Percentiles rank a stretch among this genome's conserved stretches.
phyloP scores from a whole-genome alignment of 37 sponge, comb jelly and placozoan genomes.

The Hormiphora californensis region DNA sequence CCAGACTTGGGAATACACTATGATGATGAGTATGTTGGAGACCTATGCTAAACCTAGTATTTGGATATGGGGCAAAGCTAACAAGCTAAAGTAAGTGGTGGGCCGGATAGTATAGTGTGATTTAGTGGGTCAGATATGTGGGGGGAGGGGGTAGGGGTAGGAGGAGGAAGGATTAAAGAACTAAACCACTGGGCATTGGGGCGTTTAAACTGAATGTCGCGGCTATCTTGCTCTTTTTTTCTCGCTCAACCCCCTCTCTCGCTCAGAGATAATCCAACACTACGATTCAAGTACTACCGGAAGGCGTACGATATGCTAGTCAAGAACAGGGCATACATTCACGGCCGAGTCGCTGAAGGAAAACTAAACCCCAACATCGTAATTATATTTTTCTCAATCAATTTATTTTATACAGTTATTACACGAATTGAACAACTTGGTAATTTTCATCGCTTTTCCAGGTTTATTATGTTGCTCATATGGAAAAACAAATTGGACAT shows the following conservation, averaged over 20 bases:
- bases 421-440: no score
- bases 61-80: constrained; percentile 28
- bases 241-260: no score
- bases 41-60: neutral
- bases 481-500: constrained; percentile 1
- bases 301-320: neutral
- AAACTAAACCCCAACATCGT: neutral
- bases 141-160: no score
- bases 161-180: no score
- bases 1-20: constrained; percentile 32
- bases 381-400: neutral
- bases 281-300: neutral
- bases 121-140: no score
- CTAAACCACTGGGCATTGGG: no score
- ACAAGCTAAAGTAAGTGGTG: neutral
- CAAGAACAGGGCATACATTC: neutral
- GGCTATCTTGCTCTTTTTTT: no score
- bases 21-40: constrained; percentile 41
- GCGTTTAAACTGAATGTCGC: no score
- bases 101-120: no score
- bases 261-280: no score
- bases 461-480: neutral
- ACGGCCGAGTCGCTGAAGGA: neutral
- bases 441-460: neutral
- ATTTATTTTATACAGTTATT: no score